phyloP scores from a whole-genome alignment of 2,113 vertebrate genomes.

The Athene cunicularia region DNA sequence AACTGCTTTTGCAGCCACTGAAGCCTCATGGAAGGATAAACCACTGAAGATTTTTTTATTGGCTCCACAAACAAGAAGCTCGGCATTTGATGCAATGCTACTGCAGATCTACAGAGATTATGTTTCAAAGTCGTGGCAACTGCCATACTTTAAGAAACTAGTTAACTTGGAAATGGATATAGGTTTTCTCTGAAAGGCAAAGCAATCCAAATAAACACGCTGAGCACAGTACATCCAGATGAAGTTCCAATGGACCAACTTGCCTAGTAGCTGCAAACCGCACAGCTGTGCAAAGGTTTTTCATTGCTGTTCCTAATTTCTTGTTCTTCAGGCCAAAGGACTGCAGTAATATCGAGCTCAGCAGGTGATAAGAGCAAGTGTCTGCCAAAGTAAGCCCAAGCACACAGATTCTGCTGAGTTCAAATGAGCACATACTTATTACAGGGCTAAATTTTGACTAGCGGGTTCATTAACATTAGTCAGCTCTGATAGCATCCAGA shows the following conservation, averaged over 20 bases:
- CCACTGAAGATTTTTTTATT: slow-evolving; percentile 43
- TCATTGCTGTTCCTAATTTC: background rate
- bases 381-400: background rate
- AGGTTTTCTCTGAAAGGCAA: background rate
- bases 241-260: background rate
- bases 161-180: background rate
- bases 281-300: background rate
- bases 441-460: background rate
- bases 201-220: slow-evolving; percentile 39
- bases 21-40: slow-evolving; percentile 29
- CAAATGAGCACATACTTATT: background rate
- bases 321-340: background rate
- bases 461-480: background rate
- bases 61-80: slow-evolving; percentile 29
- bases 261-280: background rate
- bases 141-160: background rate
- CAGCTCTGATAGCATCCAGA: background rate
- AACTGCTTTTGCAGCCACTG: slow-evolving; percentile 45
- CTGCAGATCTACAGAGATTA: background rate
- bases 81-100: background rate
- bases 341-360: background rate
- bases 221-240: background rate
- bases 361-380: background rate
- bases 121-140: slow-evolving; percentile 33
- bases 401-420: background rate